Evolutionary conservation across 2,113 vertebrate species (phyloP).

Genomic region (Ceyx cyanopectus): DNA sequence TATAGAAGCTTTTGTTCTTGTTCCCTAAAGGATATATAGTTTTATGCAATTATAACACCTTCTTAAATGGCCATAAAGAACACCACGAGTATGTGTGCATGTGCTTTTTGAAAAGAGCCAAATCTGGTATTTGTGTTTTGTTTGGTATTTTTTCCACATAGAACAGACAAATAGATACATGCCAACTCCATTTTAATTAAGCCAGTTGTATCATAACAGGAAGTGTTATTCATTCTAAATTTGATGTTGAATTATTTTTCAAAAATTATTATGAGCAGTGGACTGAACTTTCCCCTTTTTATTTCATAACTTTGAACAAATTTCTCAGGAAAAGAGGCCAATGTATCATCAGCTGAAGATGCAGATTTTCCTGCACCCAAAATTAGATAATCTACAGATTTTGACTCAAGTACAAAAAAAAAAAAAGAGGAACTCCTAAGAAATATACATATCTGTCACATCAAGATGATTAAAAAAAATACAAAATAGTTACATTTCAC

Average conservation of each 20-base stretch:
- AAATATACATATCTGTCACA: not conserved
- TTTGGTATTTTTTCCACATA: not conserved
- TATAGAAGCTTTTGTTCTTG: constrained; percentile 55
- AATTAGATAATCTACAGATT: not conserved
- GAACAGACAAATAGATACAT: not conserved
- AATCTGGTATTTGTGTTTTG: not conserved
- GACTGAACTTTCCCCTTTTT: constrained; percentile 3
- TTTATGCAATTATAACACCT: not conserved
- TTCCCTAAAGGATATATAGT: not conserved
- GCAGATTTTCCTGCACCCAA: not conserved
- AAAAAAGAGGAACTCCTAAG: not conserved
- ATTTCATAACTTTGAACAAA: not conserved
- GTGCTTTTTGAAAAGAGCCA: not conserved
- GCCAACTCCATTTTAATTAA: constrained; percentile 19
- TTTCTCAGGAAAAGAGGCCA: not conserved
- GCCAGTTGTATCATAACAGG: constrained; percentile 51
- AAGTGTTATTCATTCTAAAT: constrained; percentile 47
- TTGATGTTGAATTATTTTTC: constrained; percentile 12
- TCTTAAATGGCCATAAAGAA: not conserved
- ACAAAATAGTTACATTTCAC: not conserved
- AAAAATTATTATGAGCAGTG: not conserved
- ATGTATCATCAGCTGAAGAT: not conserved
- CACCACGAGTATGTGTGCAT: not conserved
- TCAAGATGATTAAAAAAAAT: not conserved
- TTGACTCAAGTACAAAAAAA: too few relatives aligned